A percentile compares a stretch with the other conserved stretches of the same genome.
phyloP scores from a whole-genome alignment of 1,140 invertebrate genomes.

The Scaptomyza graminum region DNA sequence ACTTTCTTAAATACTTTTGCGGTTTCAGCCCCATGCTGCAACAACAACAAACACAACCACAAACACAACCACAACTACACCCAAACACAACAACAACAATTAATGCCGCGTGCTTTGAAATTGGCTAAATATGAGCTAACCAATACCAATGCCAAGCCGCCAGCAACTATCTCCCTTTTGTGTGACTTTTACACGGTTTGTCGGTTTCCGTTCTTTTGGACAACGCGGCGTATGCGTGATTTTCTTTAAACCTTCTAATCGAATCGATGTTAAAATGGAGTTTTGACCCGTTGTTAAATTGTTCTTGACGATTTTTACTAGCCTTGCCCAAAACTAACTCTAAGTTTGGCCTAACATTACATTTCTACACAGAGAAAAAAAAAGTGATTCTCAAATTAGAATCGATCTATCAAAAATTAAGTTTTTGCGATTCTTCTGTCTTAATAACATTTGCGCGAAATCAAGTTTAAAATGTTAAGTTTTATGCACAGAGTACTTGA shows the following conservation, averaged over 20 bases:
- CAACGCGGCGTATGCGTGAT: slow-evolving; percentile 73
- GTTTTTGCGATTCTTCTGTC: too few relatives aligned
- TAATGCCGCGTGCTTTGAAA: slow-evolving; percentile 55
- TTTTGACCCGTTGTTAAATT: too few relatives aligned
- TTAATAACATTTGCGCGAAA: too few relatives aligned
- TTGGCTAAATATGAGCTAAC: slow-evolving; percentile 45
- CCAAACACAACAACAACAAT: slow-evolving; percentile 59
- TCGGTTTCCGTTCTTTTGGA: slow-evolving; percentile 29
- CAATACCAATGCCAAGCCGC: slow-evolving; percentile 11
- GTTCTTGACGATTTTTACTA: too few relatives aligned
- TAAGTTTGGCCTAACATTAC: too few relatives aligned
- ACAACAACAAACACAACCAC: slow-evolving; percentile 6
- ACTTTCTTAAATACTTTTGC: slow-evolving; percentile 81
- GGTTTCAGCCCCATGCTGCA: slow-evolving; percentile 36
- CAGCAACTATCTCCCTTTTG: neutral
- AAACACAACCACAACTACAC: slow-evolving; percentile 15
- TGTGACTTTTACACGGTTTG: neutral
- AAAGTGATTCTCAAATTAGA: too few relatives aligned
- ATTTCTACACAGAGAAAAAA: too few relatives aligned
- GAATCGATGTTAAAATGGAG: too few relatives aligned
- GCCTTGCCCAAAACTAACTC: too few relatives aligned
- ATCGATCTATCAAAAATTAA: too few relatives aligned
- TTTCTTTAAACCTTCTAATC: slow-evolving; percentile 9
- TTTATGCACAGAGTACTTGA: too few relatives aligned
- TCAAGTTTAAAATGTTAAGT: too few relatives aligned